phyloP scores from a whole-genome alignment of 2,888 invertebrate genomes.

The Cheilosia variabilis region DNA sequence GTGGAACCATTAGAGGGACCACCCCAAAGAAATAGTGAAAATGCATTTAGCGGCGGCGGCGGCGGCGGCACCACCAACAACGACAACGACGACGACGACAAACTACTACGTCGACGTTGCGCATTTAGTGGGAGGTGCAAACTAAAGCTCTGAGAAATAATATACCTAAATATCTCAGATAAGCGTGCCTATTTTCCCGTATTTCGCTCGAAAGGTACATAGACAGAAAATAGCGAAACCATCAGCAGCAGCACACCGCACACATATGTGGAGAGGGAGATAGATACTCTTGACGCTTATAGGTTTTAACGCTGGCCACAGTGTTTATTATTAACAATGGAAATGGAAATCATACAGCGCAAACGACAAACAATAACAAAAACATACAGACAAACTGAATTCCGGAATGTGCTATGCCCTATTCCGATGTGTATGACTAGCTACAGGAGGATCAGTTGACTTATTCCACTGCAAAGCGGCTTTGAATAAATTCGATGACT shows the following conservation, averaged over 20 bases:
- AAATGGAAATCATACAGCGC: background rate
- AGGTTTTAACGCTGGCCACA: background rate
- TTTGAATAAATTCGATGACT: too few species aligned
- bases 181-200: slow-evolving; percentile 16
- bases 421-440: too few species aligned
- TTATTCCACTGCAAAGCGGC: too few species aligned
- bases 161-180: background rate
- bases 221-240: background rate
- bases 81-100: background rate
- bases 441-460: too few species aligned
- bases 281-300: background rate
- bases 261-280: background rate
- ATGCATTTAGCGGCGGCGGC: background rate
- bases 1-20: slow-evolving; percentile 29
- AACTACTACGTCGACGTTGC: slow-evolving; percentile 6
- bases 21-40: slow-evolving; percentile 19
- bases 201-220: slow-evolving; percentile 9
- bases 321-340: slow-evolving; percentile 2
- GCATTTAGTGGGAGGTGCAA: slow-evolving; percentile 49
- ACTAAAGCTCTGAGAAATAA: slow-evolving; percentile 30
- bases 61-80: background rate
- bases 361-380: too few species aligned
- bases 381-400: too few species aligned
- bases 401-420: too few species aligned
- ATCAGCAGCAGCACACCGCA: too few species aligned